phyloP scores from a whole-genome alignment of 2,113 vertebrate species.

The Macquaria australasica region DNA sequence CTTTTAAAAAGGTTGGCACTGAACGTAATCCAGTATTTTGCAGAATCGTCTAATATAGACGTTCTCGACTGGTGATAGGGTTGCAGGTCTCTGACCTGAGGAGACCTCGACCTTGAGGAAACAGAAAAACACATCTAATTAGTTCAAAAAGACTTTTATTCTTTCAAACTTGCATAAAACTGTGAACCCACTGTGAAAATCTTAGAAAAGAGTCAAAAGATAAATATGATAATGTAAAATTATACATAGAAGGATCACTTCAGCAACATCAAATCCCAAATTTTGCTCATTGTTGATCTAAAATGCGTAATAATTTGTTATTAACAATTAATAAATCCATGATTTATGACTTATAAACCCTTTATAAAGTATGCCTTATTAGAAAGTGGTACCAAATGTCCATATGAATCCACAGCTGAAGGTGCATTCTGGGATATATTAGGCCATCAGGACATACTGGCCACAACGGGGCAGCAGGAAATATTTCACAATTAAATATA shows the following conservation, averaged over 20 bases:
- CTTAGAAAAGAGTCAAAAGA: no score
- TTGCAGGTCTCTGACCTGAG: not conserved
- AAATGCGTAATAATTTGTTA: not conserved
- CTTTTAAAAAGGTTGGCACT: no score
- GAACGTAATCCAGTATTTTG: no score
- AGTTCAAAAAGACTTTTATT: no score
- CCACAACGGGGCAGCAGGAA: conserved; percentile 51
- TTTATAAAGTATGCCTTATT: not conserved
- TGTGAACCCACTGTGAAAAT: no score
- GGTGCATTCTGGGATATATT: conserved; percentile 56
- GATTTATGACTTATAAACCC: not conserved
- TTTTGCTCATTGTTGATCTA: not conserved
- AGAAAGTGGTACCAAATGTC: not conserved
- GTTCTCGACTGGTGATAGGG: not conserved
- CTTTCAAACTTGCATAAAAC: no score
- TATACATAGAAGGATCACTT: not conserved
- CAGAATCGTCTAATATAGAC: not conserved
- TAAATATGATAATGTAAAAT: no score
- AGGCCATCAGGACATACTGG: conserved; percentile 58
- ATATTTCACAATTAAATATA: conserved; percentile 82
- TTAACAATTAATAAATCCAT: not conserved
- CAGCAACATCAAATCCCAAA: not conserved
- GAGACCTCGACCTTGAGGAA: not conserved
- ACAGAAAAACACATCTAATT: not conserved
- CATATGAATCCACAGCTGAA: conserved; percentile 5